Conservation (phyloP, 2,888 invertebrate species). For the Lycophotia porphyrea region DNA sequence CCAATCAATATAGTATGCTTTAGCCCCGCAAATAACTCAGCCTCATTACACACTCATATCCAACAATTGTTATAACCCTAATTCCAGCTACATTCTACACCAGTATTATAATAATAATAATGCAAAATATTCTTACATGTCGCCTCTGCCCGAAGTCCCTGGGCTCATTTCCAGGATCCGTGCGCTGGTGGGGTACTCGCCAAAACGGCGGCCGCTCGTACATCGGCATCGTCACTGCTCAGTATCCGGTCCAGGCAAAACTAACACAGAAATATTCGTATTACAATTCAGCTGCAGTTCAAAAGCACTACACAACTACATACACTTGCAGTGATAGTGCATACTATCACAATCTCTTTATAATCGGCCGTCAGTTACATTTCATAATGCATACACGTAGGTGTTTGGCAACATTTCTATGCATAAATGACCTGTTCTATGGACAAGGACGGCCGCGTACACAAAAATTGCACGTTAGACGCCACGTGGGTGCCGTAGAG, state of each 20-base stretch:
- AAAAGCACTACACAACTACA: conserved; percentile 44
- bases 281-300: conserved; percentile 44
- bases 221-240: conserved; percentile 83
- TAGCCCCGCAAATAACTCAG: conserved; percentile 33
- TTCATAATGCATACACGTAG: conserved; percentile 73
- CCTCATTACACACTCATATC: conserved; percentile 34
- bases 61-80: conserved; percentile 6
- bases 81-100: neutral
- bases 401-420: conserved; percentile 78
- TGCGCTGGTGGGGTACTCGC: conserved; percentile 87
- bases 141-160: conserved; percentile 77
- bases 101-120: conserved; percentile 18
- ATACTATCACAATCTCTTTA: conserved; percentile 56
- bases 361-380: conserved; percentile 54
- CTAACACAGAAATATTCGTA: conserved; percentile 65
- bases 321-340: conserved; percentile 55
- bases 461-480: conserved; percentile 65
- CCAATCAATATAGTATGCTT: conserved; percentile 18
- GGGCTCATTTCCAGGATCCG: conserved; percentile 84
- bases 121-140: conserved; percentile 70
- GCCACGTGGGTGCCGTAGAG: conserved; percentile 71
- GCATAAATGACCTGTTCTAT: conserved; percentile 79
- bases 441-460: conserved; percentile 71
- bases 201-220: conserved; percentile 92
- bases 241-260: conserved; percentile 64